A percentile compares a stretch with the other conserved stretches of the same genome.
These are phyloP conservation scores for Choristoneura fumiferana DNA, from an alignment of 1,140 invertebrate genomes.

Conservation along the genomic window DNA sequence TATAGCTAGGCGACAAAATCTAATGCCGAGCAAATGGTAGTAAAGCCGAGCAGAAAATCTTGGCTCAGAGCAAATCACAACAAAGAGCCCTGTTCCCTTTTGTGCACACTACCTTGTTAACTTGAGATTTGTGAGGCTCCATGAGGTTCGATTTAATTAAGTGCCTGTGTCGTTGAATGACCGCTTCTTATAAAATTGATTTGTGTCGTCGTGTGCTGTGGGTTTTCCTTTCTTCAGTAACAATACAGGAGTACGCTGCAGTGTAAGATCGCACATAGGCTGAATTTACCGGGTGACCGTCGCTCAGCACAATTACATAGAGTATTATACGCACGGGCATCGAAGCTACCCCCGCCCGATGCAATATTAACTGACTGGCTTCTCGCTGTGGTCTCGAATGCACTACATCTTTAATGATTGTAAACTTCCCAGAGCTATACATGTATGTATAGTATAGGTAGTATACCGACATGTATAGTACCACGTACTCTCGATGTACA, in stretches of 20 bases:
- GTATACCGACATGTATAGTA: too few relatives aligned
- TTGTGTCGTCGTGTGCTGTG: conserved; percentile 7
- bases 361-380: conserved; percentile 8
- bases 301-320: not conserved
- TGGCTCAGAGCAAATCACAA: too few relatives aligned
- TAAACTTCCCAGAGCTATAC: not conserved
- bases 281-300: not conserved
- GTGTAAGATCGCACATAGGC: conserved; percentile 10
- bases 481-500: too few relatives aligned
- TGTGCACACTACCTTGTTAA: too few relatives aligned
- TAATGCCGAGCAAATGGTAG: too few relatives aligned
- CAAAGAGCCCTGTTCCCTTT: too few relatives aligned
- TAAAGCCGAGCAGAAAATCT: too few relatives aligned
- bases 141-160: not conserved
- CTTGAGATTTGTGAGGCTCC: too few relatives aligned
- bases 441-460: too few relatives aligned
- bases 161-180: not conserved
- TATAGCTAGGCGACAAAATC: too few relatives aligned
- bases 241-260: conserved; percentile 2
- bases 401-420: conserved; percentile 1
- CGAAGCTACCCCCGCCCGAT: not conserved
- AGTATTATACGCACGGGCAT: not conserved
- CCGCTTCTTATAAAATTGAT: conserved; percentile 2
- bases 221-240: conserved; percentile 12
- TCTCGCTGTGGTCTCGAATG: not conserved